A percentile compares a stretch with the other conserved stretches of the same genome.
Evolutionary conservation across 2,113 vertebrate genomes (phyloP).

Genomic region (Apteryx owenii): DNA sequence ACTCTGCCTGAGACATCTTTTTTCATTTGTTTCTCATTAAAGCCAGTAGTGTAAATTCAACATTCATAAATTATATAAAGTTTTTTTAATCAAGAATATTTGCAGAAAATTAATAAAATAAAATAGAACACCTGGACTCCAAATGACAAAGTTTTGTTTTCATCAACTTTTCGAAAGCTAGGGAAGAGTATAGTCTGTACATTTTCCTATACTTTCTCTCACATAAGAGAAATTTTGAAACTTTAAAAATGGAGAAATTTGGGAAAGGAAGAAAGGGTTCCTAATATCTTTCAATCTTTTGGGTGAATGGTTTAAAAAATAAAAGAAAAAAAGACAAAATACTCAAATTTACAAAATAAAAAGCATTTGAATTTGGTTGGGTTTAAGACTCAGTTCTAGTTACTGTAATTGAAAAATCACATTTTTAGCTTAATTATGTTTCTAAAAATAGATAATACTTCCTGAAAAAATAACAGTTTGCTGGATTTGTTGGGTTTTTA

Average conservation of each 20-base stretch:
- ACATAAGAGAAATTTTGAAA: not conserved
- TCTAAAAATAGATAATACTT: not conserved
- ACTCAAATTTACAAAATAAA: not conserved
- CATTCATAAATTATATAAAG: not conserved
- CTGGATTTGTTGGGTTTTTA: fast-evolving
- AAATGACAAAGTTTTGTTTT: not conserved
- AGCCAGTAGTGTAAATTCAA: not conserved
- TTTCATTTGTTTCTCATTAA: constrained; percentile 46
- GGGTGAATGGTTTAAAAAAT: not conserved
- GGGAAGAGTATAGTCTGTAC: not conserved
- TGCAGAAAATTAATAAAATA: not conserved
- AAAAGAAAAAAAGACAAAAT: not conserved
- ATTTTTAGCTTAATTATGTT: not conserved
- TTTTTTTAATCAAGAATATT: not conserved
- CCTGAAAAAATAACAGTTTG: not conserved
- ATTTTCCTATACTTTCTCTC: not conserved
- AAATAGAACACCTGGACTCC: not conserved
- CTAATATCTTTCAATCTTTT: not conserved
- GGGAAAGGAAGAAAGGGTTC: not conserved
- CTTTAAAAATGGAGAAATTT: not conserved
- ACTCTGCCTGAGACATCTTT: not conserved
- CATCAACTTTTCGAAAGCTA: not conserved
- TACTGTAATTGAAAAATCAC: not conserved
- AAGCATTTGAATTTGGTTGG: not conserved
- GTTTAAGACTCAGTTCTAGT: not conserved